These are phyloP conservation scores for Arnoldichthys spilopterus DNA, from an alignment of 2,797 vertebrate species.

Conservation along the genomic window DNA sequence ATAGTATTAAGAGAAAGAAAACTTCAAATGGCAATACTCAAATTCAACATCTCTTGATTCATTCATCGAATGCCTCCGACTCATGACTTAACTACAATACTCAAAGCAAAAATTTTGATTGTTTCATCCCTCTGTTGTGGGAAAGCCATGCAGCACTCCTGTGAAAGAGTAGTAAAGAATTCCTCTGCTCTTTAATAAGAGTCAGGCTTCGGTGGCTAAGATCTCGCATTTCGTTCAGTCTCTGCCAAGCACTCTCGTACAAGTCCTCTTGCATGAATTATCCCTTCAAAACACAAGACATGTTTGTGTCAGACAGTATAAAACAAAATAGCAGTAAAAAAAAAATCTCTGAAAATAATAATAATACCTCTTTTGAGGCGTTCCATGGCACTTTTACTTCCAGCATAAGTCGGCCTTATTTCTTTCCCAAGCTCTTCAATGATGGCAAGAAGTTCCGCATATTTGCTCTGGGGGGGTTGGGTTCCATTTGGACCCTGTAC, in stretches of 20 bases:
- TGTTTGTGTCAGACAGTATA: neutral
- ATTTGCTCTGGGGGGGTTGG: conserved; percentile 98
- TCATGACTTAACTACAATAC: conserved; percentile 54
- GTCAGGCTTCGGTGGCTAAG: conserved; percentile 75
- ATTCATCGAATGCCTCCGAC: conserved; percentile 45
- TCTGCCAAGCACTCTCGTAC: conserved; percentile 98
- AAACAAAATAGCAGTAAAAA: neutral
- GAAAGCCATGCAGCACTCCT: conserved; percentile 74
- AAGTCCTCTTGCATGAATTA: conserved; percentile 94
- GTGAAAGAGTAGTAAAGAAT: conserved; percentile 50
- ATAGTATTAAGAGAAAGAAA: conserved; percentile 56
- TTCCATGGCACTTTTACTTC: conserved; percentile 99
- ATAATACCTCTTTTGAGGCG: conserved; percentile 92
- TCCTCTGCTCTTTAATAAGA: conserved; percentile 55
- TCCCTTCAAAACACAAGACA: conserved; percentile 78
- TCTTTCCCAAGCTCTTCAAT: conserved; percentile 98
- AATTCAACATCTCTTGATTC: conserved; percentile 62
- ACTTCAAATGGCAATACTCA: conserved; percentile 59
- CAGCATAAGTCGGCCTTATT: conserved; percentile 96
- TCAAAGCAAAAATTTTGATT: conserved; percentile 60
- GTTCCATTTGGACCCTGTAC: conserved; percentile 87
- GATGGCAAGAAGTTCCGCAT: conserved; percentile 96
- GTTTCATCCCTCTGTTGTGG: conserved; percentile 69
- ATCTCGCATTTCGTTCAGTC: conserved; percentile 94
- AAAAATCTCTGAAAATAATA: no score